These are phyloP conservation scores for Ciona savignyi DNA, from an alignment of 23 tunicate species.

Conservation along the genomic window DNA sequence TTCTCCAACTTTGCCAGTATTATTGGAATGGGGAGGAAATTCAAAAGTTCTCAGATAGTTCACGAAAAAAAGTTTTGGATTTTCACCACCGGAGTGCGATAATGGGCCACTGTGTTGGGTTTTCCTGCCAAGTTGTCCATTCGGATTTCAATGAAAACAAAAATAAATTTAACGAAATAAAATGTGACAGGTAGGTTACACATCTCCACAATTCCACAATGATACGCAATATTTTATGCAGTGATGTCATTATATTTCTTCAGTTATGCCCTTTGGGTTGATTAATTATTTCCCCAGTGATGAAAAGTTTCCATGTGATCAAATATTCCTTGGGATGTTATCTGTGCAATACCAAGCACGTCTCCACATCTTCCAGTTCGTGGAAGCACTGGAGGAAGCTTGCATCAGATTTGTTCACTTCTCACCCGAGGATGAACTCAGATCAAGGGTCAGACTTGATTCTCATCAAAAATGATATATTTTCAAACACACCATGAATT, in stretches of 20 bases:
- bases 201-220: too few relatives aligned
- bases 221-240: not conserved
- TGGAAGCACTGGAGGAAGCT: constrained; percentile 62
- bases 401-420: constrained; percentile 86
- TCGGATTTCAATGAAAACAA: not conserved
- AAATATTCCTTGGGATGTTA: constrained; percentile 63
- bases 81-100: constrained; percentile 52
- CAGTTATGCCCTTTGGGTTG: not conserved
- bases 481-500: too few relatives aligned
- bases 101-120: constrained; percentile 61
- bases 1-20: constrained; percentile 28
- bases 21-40: constrained; percentile 53
- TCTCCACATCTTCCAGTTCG: constrained; percentile 32
- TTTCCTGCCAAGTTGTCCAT: constrained; percentile 32
- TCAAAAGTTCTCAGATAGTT: constrained; percentile 5
- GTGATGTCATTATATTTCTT: not conserved
- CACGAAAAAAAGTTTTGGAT: constrained; percentile 35
- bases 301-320: constrained; percentile 1
- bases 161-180: not conserved
- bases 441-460: constrained; percentile 75
- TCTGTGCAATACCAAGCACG: constrained; percentile 67
- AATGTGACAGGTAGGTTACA: not conserved
- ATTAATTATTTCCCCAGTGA: not conserved
- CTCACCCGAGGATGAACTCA: constrained; percentile 71
- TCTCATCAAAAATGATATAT: too few relatives aligned